Evolutionary conservation across 2,888 invertebrate genomes (phyloP), one percentile per base, ranked within the genome.

Genomic region (Drosophila flavopinicola): DNA sequence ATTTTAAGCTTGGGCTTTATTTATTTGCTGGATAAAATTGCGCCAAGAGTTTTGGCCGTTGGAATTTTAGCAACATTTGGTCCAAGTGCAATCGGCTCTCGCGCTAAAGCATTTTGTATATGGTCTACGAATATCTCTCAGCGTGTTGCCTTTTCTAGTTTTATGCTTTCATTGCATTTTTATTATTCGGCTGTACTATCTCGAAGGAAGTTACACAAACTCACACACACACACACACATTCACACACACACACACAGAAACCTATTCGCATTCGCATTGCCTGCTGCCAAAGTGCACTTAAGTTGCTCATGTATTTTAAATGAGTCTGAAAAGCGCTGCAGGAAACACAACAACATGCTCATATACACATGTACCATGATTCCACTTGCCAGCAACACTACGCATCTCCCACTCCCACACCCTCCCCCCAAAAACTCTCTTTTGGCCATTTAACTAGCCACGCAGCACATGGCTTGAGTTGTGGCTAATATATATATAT

Each of bases 301-400:
- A 87, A 88, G 88, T 88, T 88, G 75, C 87, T 88, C 86, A 87
- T 87, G 86, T 86, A 80, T 87, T 87, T 87, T 84, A 86, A 87
- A 87, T 87, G 88, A 88, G 87, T 74, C 82, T 73, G 80, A 84
- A 88, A 84, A 87, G 80, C 76, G 79, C 77, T 79, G 77, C 80
- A 85, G 83, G 69, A 87, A 87, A 85, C 73, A 63, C 67, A 77
- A 58, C 73, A 76, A 58, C 68, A 72, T 59, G 53, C 42, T 58
- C 56, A 39, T 44, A 9, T 39, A 58, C 64, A 66, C 61, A 66
- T 69, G 53, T 57, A 39, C 58, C 44, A 66, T 33, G 61, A 60
- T 66, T 59, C 52, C 39, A 73, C 51, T 39, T 35, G 44, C 23
- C 23, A 30, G 45, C 27, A 20, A 6, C 15, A 9, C 6, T 30